Conservation (phyloP, 64 coral and sea anemone species). For the Montipora foliosa region DNA sequence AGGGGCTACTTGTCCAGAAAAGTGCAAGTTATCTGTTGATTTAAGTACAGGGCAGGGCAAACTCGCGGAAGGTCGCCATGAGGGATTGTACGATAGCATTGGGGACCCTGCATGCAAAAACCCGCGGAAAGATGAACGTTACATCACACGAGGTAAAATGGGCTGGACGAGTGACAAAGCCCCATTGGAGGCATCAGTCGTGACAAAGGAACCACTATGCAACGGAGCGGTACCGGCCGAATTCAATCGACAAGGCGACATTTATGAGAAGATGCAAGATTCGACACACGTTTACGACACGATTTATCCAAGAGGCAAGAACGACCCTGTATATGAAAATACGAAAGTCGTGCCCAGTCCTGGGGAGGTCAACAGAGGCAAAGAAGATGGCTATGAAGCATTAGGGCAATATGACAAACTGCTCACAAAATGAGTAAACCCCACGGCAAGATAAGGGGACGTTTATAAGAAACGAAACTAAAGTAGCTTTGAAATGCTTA, state of each 20-base stretch:
- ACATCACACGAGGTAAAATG: conserved; percentile 33
- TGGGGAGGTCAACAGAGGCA: neutral
- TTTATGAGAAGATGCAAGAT: neutral
- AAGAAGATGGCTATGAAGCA: neutral
- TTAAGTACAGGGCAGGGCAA: neutral
- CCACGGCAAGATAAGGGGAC: neutral
- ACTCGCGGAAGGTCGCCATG: neutral
- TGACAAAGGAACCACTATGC: neutral
- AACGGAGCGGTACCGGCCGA: neutral
- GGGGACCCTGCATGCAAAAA: neutral
- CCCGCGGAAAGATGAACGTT: neutral
- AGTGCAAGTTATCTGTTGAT: conserved; percentile 20
- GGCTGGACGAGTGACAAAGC: neutral
- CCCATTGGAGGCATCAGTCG: neutral
- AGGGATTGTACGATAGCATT: conserved; percentile 32
- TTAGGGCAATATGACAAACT: neutral
- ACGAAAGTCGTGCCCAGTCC: neutral
- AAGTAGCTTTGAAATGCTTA: no score
- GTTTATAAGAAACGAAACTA: no score
- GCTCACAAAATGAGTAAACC: neutral
- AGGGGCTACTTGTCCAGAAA: neutral
- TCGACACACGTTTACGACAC: conserved; percentile 4
- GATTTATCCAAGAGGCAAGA: neutral
- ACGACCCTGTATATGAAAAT: conserved; percentile 17
- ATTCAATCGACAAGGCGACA: neutral